phyloP scores from a whole-genome alignment of 1,140 invertebrate species.

The Atopsyche davidsoni region DNA sequence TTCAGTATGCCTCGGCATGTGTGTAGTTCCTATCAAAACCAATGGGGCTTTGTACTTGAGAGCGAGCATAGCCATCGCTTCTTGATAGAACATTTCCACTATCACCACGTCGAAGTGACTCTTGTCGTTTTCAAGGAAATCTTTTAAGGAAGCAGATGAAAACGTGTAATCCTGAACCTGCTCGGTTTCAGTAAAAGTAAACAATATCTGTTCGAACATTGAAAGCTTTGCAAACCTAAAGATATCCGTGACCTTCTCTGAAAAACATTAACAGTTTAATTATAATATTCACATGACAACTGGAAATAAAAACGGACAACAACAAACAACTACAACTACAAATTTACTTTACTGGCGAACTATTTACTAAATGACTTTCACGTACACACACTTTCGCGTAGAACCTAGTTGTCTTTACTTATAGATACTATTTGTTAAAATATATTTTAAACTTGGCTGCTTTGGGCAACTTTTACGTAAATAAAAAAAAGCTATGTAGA shows the following conservation, averaged over 20 bases:
- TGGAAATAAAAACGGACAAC: no score
- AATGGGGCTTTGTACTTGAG: conserved; percentile 28
- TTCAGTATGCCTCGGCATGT: conserved; percentile 7
- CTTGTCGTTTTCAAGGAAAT: conserved; percentile 23
- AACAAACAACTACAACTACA: no score
- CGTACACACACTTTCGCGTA: no score
- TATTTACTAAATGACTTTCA: no score
- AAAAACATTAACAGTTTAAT: no score
- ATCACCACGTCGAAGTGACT: conserved; percentile 24
- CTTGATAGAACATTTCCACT: conserved; percentile 23
- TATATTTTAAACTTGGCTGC: no score
- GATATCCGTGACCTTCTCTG: not conserved
- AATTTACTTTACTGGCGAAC: no score
- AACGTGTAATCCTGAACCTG: not conserved
- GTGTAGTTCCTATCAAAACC: conserved; percentile 11
- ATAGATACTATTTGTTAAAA: no score
- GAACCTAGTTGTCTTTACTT: no score
- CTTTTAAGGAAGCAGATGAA: conserved; percentile 3
- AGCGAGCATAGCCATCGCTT: conserved; percentile 23
- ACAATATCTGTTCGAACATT: not conserved
- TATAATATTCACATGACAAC: no score
- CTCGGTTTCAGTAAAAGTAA: conserved; percentile 1
- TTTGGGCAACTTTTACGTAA: no score
- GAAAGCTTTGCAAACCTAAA: conserved; percentile 3
- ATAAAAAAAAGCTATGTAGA: no score